These are phyloP conservation scores for Gambusia affinis DNA, from an alignment of 2,113 vertebrate genomes.

Conservation along the genomic window DNA sequence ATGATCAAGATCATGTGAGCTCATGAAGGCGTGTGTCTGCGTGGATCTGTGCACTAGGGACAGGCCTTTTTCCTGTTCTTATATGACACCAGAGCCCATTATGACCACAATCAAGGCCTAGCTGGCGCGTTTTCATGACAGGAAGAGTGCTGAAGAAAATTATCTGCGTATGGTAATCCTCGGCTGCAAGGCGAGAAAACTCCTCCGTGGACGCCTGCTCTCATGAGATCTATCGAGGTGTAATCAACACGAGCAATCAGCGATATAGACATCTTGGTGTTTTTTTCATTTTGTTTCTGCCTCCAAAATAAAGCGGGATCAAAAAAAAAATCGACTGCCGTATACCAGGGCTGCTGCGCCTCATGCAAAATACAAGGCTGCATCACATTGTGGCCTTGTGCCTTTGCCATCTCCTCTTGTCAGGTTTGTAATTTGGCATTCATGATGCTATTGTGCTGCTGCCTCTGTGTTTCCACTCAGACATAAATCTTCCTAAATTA, in stretches of 20 bases:
- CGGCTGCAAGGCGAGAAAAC: slow-evolving; percentile 8
- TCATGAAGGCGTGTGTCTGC: slow-evolving; percentile 11
- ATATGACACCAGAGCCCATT: slow-evolving; percentile 26
- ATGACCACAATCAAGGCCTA: slow-evolving; percentile 39
- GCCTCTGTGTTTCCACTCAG: neutral
- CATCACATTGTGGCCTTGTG: slow-evolving; percentile 9
- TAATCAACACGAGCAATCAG: slow-evolving; percentile 51
- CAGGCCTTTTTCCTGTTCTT: slow-evolving; percentile 23
- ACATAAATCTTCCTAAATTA: neutral
- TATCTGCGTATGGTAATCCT: slow-evolving; percentile 31
- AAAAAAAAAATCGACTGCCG: slow-evolving; percentile 2
- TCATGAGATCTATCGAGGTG: slow-evolving; percentile 27
- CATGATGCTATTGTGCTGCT: slow-evolving; percentile 3
- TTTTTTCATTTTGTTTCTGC: slow-evolving; percentile 32
- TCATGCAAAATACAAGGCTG: neutral
- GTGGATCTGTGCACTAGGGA: slow-evolving; percentile 9
- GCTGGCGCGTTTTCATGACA: slow-evolving; percentile 36
- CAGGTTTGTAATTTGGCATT: slow-evolving; percentile 8
- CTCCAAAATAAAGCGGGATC: slow-evolving; percentile 35
- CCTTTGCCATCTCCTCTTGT: neutral
- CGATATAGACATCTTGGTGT: slow-evolving; percentile 1
- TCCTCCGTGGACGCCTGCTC: slow-evolving; percentile 10
- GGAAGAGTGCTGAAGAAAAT: slow-evolving; percentile 37
- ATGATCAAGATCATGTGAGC: slow-evolving; percentile 60
- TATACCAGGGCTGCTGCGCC: slow-evolving; percentile 5